Evolutionary conservation across 2,113 vertebrate genomes (phyloP), one percentile per base, ranked within the genome.

Genomic region (Clinocottus analis): DNA sequence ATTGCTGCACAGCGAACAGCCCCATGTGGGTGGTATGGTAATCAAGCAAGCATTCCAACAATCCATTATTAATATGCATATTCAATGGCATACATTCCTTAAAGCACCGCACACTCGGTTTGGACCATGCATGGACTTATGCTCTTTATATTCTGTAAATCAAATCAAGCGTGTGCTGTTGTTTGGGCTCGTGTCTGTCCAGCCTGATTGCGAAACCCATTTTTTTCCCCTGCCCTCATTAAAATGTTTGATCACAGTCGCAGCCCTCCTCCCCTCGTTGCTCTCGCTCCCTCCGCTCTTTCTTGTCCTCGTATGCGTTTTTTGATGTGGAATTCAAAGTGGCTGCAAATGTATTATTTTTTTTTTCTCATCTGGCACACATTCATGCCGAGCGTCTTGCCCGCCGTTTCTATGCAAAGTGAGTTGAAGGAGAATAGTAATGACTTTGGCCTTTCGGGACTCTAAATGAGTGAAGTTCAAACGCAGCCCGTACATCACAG

Each of bases 281-380:
- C 35, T 47, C 51, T 43, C 69, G 17, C 75, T 39, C 53, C 2
- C 53, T 27, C 53, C 59, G 29, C 45, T 55, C 68, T 62, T n/a
- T 47, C 39, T 41, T 27, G 1, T 16, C 70, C 72, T 84, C 79
- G 3, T 84, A 53, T 83, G 85, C 85, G 87, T 93, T 91, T n/a
- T 91, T 97, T 97, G 95, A 97, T 96, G 96, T 96, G 47, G 84
- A 95, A 97, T 96, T 97, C 96, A 98, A 97, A 98, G 97, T 87
- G 84, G 63, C 95, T 95, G 96, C 96, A 96, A 94, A 95, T 97
- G 90, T 93, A 87, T 93, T 94, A 97, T 98, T 97, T 95, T n/a
- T n/a, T n/a, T n/a, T n/a, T n/a, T n/a, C n/a, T n/a, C n/a, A 97
- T 97, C 96, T 96, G 87, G 95, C 92, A 33, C 95, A 85, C 85